These are phyloP conservation scores for Drosophila miranda DNA, from an alignment of 1,140 invertebrate species.

Conservation along the genomic window DNA sequence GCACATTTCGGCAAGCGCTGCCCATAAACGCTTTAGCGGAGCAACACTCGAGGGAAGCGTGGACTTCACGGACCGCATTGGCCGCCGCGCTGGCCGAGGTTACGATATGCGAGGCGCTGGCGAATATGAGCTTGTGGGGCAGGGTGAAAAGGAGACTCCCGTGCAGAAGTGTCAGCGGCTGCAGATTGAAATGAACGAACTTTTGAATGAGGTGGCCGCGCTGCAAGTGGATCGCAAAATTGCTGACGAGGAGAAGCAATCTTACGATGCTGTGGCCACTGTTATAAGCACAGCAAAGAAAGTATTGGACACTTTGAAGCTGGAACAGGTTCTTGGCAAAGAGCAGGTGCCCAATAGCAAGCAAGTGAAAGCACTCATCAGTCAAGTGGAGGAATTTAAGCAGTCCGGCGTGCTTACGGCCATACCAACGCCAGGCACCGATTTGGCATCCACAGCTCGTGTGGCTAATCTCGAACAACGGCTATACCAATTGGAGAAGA, in stretches of 20 bases:
- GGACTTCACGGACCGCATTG: conserved; percentile 92
- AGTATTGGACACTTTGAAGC: conserved; percentile 73
- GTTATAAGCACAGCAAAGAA: conserved; percentile 78
- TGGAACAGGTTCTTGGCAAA: conserved; percentile 84
- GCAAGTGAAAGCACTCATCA: conserved; percentile 83
- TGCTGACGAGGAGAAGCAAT: conserved; percentile 78
- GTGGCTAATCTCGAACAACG: conserved; percentile 88
- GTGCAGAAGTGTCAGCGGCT: conserved; percentile 93
- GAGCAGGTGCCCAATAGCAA: conserved; percentile 84
- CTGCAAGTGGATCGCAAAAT: conserved; percentile 83
- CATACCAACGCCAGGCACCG: conserved; percentile 78
- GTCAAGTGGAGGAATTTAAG: conserved; percentile 84
- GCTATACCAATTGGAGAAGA: conserved; percentile 89
- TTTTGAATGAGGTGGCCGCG: conserved; percentile 88
- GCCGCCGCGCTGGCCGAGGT: conserved; percentile 87
- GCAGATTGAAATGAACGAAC: conserved; percentile 93
- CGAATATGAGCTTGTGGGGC: conserved; percentile 90
- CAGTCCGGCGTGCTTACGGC: conserved; percentile 83
- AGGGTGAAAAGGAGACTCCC: conserved; percentile 91
- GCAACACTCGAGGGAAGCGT: conserved; percentile 89
- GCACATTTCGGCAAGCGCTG: conserved; percentile 88
- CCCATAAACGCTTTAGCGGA: conserved; percentile 93
- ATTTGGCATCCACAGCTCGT: conserved; percentile 88
- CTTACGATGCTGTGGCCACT: conserved; percentile 78
- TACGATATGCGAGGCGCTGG: conserved; percentile 87